Percentiles rank a stretch among this genome's conserved stretches.
phyloP scores from a whole-genome alignment of 2,888 invertebrate genomes.

The Tenodera sinensis region DNA sequence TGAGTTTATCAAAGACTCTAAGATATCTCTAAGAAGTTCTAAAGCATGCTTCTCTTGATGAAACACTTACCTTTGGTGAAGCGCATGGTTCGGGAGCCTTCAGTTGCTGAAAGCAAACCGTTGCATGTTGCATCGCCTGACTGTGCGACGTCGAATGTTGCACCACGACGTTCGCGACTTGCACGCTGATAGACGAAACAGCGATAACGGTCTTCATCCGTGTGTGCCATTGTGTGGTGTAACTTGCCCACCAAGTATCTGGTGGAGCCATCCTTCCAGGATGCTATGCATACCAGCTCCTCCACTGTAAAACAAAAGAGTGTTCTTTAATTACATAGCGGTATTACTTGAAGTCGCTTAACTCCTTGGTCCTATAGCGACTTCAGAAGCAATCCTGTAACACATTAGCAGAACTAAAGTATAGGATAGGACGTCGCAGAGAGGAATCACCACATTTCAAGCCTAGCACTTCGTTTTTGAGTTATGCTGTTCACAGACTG shows the following conservation, averaged over 20 bases:
- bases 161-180: conserved; percentile 1
- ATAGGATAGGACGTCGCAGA: too few relatives aligned
- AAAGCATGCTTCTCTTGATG: too few relatives aligned
- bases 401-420: too few relatives aligned
- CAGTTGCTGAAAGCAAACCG: conserved; percentile 69
- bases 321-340: background rate
- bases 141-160: conserved; percentile 40
- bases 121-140: conserved; percentile 79
- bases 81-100: conserved; percentile 75
- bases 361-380: too few relatives aligned
- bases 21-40: too few relatives aligned
- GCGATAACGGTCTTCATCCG: conserved; percentile 75
- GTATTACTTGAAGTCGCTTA: too few relatives aligned
- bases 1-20: too few relatives aligned
- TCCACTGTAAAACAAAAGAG: conserved; percentile 56
- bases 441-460: too few relatives aligned
- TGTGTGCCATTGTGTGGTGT: conserved; percentile 46
- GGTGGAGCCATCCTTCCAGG: conserved; percentile 80
- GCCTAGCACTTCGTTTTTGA: too few relatives aligned
- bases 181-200: conserved; percentile 71
- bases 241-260: conserved; percentile 50
- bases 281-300: conserved; percentile 75
- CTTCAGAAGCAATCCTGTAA: too few relatives aligned
- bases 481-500: too few relatives aligned
- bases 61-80: conserved; percentile 62